Evolutionary conservation across 2,113 vertebrate genomes (phyloP).

Genomic region (Phasianus colchicus): DNA sequence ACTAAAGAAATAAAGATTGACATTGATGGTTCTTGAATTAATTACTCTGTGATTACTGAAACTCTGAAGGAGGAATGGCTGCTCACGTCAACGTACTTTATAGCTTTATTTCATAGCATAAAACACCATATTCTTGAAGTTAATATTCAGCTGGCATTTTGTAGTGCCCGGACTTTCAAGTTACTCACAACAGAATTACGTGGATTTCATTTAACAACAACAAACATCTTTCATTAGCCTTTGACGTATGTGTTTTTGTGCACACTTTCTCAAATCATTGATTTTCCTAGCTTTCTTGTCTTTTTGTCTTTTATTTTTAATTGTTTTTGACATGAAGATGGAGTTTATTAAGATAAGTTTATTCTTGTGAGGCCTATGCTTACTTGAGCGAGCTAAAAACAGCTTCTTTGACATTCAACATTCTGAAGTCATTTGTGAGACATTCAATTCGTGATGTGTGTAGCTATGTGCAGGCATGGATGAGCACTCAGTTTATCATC

Average conservation of each 20-base stretch:
- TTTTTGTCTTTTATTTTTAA: neutral
- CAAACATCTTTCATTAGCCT: neutral
- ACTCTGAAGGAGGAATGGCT: conserved; percentile 11
- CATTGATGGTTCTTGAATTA: conserved; percentile 20
- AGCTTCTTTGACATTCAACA: neutral
- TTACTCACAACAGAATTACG: neutral
- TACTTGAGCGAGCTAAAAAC: neutral
- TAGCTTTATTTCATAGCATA: conserved; percentile 17
- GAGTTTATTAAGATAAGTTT: neutral
- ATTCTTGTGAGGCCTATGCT: fast-evolving
- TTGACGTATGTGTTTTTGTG: neutral
- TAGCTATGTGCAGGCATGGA: neutral
- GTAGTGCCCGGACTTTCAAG: conserved; percentile 30
- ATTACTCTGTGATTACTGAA: conserved; percentile 47
- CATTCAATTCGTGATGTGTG: neutral
- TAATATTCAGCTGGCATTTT: conserved; percentile 12
- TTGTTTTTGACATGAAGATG: neutral
- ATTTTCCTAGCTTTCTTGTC: neutral
- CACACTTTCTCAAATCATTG: neutral
- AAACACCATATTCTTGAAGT: neutral
- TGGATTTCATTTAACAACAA: conserved; percentile 18
- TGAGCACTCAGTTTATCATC: neutral
- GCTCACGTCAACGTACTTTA: neutral
- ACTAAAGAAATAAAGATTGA: conserved; percentile 45
- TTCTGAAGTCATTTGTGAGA: neutral